Percentiles rank a stretch among this genome's conserved stretches.
These are phyloP conservation scores for Luffia ferchaultella DNA, from an alignment of 2,888 invertebrate genomes.

Conservation along the genomic window DNA sequence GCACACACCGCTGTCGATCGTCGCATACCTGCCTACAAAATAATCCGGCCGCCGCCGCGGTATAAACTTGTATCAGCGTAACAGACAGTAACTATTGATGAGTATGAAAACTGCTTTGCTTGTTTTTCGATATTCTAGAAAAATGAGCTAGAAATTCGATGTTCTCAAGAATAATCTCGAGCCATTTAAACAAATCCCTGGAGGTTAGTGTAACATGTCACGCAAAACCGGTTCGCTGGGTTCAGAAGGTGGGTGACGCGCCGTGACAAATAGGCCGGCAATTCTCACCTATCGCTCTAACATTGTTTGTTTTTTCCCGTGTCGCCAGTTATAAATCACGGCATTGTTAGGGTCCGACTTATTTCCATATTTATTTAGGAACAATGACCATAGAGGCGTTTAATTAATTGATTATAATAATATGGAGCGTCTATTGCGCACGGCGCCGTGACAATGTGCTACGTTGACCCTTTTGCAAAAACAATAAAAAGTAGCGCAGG, in stretches of 20 bases:
- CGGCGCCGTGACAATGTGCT: constrained; percentile 19
- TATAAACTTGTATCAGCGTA: no score
- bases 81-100: no score
- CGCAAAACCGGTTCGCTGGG: neutral
- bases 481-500: constrained; percentile 48
- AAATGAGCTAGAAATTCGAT: no score
- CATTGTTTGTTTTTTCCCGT: constrained; percentile 31
- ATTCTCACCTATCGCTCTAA: constrained; percentile 40
- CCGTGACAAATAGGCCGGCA: constrained; percentile 12
- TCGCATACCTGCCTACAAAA: no score
- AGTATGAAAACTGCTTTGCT: no score
- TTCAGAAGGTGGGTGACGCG: neutral
- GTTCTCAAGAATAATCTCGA: no score
- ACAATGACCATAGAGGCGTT: constrained; percentile 62
- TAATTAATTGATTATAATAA: constrained; percentile 66
- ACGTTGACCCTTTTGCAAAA: constrained; percentile 58
- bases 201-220: no score
- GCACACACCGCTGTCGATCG: no score
- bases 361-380: constrained; percentile 60
- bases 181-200: no score
- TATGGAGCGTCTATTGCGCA: constrained; percentile 27
- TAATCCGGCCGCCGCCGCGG: no score
- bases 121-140: no score
- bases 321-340: constrained; percentile 47
- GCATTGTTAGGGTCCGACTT: constrained; percentile 47